Evolutionary conservation across 2,797 vertebrate genomes (phyloP), one percentile per base, ranked within the genome.

Genomic region (Rhinogobio ventralis): DNA sequence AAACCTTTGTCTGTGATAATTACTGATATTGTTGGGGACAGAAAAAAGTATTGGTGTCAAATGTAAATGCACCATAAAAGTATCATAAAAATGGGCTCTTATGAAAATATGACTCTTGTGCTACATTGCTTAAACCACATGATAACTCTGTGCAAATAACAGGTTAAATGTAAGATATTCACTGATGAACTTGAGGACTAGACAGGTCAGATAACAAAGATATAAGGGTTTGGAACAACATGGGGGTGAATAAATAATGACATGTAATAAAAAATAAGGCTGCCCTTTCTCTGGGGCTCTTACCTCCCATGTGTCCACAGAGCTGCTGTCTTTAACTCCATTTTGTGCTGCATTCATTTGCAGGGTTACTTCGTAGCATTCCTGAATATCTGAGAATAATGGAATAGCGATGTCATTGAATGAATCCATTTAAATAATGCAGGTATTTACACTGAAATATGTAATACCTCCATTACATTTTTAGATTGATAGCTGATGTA

Each of bases 291-390:
- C 49, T 53, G n/a, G 62, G 46, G 19, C 89, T 90, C 90, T 92
- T 94, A 95, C 95, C 94, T 95, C 93, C 86, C 88, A 90, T 83
- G 36, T 91, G 87, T 93, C 86, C 66, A 91, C 89, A 73, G 83
- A 79, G 89, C 89, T 83, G 28, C 93, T 93, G 89, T 93, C 92
- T 90, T 91, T 92, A 82, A 87, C 90, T 88, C 86, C 91, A 81
- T 89, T 92, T 90, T 92, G 90, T 74, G 90, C 90, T 66, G 92
- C 85, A 88, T 94, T 95, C 80, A 94, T 93, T 80, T 94, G 93
- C 92, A 96, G 92, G 88, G 95, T 95, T 91, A 95, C 92, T 91
- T 95, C 95, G 90, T 96, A 96, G 92, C 95, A 96, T 92, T 95
- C 94, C 90, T 96, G 95, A 92, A 95, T 96, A 92, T 96, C 95